These are phyloP conservation scores for Agrilus cyanescens DNA, from an alignment of 2,888 invertebrate species.

Conservation along the genomic window DNA sequence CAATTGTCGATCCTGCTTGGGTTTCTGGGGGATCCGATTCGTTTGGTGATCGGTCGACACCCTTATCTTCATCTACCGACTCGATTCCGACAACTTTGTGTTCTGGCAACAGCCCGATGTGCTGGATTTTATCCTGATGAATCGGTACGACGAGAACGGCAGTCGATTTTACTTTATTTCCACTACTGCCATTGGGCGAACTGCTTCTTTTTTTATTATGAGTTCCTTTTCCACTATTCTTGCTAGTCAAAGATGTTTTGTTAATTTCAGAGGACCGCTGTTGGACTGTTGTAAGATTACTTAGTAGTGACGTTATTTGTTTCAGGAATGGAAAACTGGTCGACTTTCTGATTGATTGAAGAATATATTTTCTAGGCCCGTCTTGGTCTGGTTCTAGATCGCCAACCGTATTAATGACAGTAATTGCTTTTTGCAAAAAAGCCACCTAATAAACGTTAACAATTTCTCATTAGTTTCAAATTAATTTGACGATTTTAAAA, in stretches of 20 bases:
- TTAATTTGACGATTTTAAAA: neutral
- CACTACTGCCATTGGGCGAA: neutral
- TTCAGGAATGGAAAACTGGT: no score
- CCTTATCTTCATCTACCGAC: conserved; percentile 22
- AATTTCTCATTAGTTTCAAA: neutral
- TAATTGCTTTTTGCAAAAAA: conserved; percentile 39
- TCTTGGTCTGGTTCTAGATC: no score
- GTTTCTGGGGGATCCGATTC: conserved; percentile 18
- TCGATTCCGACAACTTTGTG: conserved; percentile 45
- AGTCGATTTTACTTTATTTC: neutral
- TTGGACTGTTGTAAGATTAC: no score
- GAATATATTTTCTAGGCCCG: no score
- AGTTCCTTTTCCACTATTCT: conserved; percentile 12
- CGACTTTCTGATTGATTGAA: no score
- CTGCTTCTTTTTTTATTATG: neutral
- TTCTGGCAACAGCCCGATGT: conserved; percentile 44
- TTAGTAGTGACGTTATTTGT: no score
- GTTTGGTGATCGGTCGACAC: conserved; percentile 21
- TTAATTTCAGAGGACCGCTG: no score
- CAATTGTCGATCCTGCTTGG: neutral
- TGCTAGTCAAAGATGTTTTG: no score
- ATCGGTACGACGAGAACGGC: conserved; percentile 60
- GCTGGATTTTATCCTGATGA: conserved; percentile 26
- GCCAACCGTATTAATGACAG: no score
- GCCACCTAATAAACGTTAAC: conserved; percentile 24